Evolutionary conservation across 2,888 invertebrate species (phyloP).

Genomic region (Phortica okadai): DNA sequence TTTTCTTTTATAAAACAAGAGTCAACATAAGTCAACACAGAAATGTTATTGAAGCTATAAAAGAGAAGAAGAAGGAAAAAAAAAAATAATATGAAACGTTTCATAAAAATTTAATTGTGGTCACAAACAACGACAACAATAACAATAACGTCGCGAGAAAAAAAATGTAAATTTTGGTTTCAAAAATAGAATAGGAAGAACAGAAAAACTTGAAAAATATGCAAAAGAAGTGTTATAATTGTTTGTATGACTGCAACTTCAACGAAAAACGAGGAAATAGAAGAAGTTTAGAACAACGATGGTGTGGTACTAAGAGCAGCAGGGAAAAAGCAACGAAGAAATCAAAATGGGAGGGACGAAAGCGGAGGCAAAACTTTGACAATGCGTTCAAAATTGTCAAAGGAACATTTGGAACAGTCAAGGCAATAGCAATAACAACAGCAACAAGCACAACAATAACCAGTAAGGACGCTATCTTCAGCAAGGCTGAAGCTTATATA

Average conservation of each 20-base stretch:
- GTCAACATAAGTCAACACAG: not conserved
- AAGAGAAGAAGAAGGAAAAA: not conserved
- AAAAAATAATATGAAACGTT: not conserved
- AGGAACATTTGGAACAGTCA: constrained; percentile 58
- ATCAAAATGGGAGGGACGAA: constrained; percentile 3
- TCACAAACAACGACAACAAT: not conserved
- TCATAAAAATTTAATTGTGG: constrained; percentile 25
- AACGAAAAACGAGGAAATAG: constrained; percentile 12
- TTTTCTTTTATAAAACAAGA: not conserved
- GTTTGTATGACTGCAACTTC: constrained; percentile 59
- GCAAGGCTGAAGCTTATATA: too few species aligned
- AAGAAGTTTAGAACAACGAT: too few species aligned
- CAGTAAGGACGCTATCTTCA: too few species aligned
- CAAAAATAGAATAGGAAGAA: not conserved
- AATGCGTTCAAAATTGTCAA: constrained; percentile 36
- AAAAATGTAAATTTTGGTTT: not conserved
- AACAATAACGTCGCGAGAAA: not conserved
- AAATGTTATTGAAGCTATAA: not conserved
- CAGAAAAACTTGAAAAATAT: constrained; percentile 52
- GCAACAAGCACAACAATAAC: constrained; percentile 42
- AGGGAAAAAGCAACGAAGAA: not conserved
- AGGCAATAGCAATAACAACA: constrained; percentile 52
- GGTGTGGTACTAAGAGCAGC: too few species aligned
- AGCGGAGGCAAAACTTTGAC: constrained; percentile 14
- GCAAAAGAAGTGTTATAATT: constrained; percentile 67